phyloP scores from a whole-genome alignment of 2,797 vertebrate species.

The Remorina albescens region DNA sequence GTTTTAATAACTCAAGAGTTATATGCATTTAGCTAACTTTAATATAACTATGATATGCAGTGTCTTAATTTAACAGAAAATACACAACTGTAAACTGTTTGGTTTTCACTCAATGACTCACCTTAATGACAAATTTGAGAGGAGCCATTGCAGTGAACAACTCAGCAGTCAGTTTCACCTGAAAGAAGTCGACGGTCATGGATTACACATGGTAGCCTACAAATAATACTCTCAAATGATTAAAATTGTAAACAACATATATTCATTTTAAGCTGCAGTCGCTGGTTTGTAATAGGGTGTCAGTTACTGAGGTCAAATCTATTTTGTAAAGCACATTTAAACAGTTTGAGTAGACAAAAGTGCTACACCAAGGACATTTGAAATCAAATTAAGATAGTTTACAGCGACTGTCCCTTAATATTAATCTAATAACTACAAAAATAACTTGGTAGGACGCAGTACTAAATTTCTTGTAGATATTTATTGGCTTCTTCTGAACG shows the following conservation, averaged over 20 bases:
- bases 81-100: not conserved
- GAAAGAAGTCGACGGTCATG: constrained; percentile 46
- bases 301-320: not conserved
- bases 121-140: constrained; percentile 92
- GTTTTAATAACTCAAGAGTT: not conserved
- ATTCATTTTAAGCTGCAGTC: not conserved
- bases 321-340: no score
- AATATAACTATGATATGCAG: constrained; percentile 1
- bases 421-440: no score
- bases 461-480: not conserved
- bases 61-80: not conserved
- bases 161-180: constrained; percentile 60
- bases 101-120: constrained; percentile 82
- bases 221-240: not conserved
- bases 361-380: no score
- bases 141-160: constrained; percentile 80
- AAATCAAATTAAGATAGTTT: not conserved
- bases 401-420: not conserved
- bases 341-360: no score
- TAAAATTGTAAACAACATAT: not conserved
- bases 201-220: constrained; percentile 10
- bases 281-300: not conserved
- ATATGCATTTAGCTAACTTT: not conserved
- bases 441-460: not conserved
- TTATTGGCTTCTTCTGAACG: not conserved